Evolutionary conservation across 2,797 vertebrate species (phyloP), one percentile per base, ranked within the genome.

Genomic region (Sebastes steindachneri): DNA sequence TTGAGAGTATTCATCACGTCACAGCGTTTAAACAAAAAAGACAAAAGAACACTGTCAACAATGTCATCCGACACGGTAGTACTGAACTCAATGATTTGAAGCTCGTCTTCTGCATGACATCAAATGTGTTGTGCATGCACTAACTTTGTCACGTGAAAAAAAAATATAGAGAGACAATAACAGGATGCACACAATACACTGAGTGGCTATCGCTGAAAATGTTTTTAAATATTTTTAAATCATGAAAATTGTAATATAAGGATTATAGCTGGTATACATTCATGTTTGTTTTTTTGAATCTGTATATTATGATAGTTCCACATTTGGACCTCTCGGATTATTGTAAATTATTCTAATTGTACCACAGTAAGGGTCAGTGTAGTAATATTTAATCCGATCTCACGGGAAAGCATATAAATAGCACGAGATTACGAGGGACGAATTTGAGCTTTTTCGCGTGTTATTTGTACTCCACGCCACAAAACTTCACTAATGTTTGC

Each of bases 1-100:
- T 17, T 28, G 62, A 72, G 51, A 69, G 51, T 68, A 66, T 80
- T 86, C 35, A 48, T 75, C 53, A n/a, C 1, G 9, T 75, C 74
- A 48, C 17, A 7, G 48, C 51, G 69, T 72, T 74, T 76, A 7
- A 83, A 73, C 70, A 73, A 54, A 37, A 57, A 60, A 66, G 23
- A 68, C 74, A 8, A 35, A 62, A 69, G 28, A 73, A 67, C n/a
- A 63, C 37, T 7, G 41, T 69, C 48, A 82, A 60, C 57, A 65
- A 48, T 33, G 8, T 65, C 28, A 77, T 51, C 41, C 3, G 17
- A 83, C 65, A 59, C 9, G 7, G 3, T 54, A 28, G 48, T 23
- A 23, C 37, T 64, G 63, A 76, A 62, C 12, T 55, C 14, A 31
- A 3, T 73, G 35, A 72, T 51, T 53, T 67, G 23, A 63, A 17